Base-by-base conservation (phyloP, 2,113 vertebrate species). In the Desmodus rotundus region DNA sequence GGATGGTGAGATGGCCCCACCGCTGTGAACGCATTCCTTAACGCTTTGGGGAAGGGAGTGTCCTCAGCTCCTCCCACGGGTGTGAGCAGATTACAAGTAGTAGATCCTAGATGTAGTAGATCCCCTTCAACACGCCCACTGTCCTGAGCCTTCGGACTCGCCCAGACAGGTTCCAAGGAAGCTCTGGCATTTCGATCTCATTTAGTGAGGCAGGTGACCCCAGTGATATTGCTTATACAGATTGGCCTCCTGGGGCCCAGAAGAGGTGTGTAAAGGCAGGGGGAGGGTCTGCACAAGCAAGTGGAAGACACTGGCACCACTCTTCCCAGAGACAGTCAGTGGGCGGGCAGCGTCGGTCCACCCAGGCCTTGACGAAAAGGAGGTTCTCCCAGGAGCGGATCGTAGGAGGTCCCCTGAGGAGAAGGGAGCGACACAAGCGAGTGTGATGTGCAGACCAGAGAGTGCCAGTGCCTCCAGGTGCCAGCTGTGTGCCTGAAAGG, bases 51-150 rank as follows among this genome's bases (percentile, higher is more conserved):
- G n/a, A 28, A 58, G 3, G 13, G 13, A 9, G 50, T 4, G 2
- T 7, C 65, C 36, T 72, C 22, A 33, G 72, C 31, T 76, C 52
- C 85, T 38, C 41, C 14, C 3, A n/a, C 14, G 58, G 56, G 4
- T 68, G 33, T 14, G 19, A 88, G 65, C 19, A 54, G 33, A 1
- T 28, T n/a, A 7, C 22, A 56, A 2, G 20, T 20, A 56, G 54
- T 56, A 58, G 56, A 58, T 58, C 56, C 56, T 58, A 7, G 38
- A 33, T 20, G 26, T 33, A 26, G 20, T 10, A 65, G 74, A 74
- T 17, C 17, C 3, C 3, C 22, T 38, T 13, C 28, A 3, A 26
- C 0, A 0, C 12, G 14, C 65, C 31, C 78, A 24, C 41, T 22
- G 47, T 28, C 68, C 41, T 38, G 5, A 33, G 22, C 31, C 67